phyloP scores from a whole-genome alignment of 2,888 invertebrate genomes.

The Meghimatium bilineatum region DNA sequence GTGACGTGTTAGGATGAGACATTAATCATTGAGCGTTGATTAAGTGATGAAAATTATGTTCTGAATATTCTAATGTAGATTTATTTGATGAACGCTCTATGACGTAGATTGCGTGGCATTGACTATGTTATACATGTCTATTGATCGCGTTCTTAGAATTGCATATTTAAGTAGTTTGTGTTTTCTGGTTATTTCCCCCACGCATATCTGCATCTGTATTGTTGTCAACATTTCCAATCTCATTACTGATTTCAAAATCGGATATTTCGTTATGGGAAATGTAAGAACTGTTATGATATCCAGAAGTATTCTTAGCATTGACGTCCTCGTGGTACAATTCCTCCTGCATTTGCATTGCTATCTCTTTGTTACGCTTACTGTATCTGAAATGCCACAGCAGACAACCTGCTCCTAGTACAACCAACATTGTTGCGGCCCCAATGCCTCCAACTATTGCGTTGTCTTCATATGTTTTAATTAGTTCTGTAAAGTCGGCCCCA shows the following conservation, averaged over 20 bases:
- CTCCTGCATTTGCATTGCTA: slow-evolving; percentile 51
- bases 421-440: slow-evolving; percentile 63
- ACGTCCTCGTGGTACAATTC: slow-evolving; percentile 36
- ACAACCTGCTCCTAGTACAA: slow-evolving; percentile 57
- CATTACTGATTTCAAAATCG: not conserved
- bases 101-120: too few species aligned
- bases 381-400: slow-evolving; percentile 62
- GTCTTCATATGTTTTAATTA: slow-evolving; percentile 58
- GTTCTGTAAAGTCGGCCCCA: slow-evolving; percentile 63
- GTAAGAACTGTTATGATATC: slow-evolving; percentile 12
- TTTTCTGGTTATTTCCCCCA: too few species aligned
- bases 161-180: too few species aligned
- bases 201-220: too few species aligned
- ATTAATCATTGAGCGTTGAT: too few species aligned
- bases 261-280: not conserved
- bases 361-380: slow-evolving; percentile 44
- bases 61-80: too few species aligned
- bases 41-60: too few species aligned
- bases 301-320: not conserved
- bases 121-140: too few species aligned
- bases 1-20: too few species aligned
- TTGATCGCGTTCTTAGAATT: too few species aligned
- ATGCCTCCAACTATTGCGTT: slow-evolving; percentile 68
- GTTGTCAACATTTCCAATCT: too few species aligned
- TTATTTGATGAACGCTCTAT: too few species aligned